Conservation (phyloP, 2,113 vertebrate species). For the Caranx ignobilis region DNA sequence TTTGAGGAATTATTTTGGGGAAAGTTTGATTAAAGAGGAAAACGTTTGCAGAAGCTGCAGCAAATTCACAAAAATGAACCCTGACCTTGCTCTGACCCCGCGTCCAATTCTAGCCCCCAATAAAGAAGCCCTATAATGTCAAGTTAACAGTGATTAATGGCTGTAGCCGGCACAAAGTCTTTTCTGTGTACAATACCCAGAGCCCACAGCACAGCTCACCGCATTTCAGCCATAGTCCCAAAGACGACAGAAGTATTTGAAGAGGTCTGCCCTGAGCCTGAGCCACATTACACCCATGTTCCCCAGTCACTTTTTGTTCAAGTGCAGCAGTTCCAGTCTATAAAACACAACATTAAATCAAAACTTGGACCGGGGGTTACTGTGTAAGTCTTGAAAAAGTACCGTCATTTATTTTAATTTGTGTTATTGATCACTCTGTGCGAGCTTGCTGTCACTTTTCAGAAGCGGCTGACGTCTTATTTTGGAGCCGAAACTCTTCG, state of each 20-base stretch:
- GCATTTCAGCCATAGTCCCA: slow-evolving; percentile 47
- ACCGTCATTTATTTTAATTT: slow-evolving; percentile 46
- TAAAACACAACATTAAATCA: slow-evolving; percentile 33
- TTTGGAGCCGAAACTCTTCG: slow-evolving; percentile 52
- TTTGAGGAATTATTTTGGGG: neutral
- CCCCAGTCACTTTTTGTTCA: slow-evolving; percentile 8
- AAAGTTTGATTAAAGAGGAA: neutral
- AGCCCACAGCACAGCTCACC: slow-evolving; percentile 44
- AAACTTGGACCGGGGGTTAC: neutral
- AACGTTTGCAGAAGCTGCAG: slow-evolving; percentile 12
- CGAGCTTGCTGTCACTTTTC: slow-evolving; percentile 41
- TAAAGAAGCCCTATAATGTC: slow-evolving; percentile 73
- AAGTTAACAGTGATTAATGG: slow-evolving; percentile 77
- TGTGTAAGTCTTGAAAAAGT: neutral
- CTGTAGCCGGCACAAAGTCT: slow-evolving; percentile 61
- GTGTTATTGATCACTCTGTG: slow-evolving; percentile 51
- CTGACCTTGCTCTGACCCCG: slow-evolving; percentile 55
- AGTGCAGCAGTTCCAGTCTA: neutral
- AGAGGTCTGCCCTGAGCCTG: neutral
- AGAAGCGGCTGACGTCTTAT: slow-evolving; percentile 49
- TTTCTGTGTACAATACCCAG: slow-evolving; percentile 69
- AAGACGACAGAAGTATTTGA: slow-evolving; percentile 53
- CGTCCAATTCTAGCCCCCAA: slow-evolving; percentile 59
- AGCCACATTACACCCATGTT: neutral
- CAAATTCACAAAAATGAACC: slow-evolving; percentile 50